Evolutionary conservation across 1,140 invertebrate species (phyloP).

Genomic region (Leucophenga varia): DNA sequence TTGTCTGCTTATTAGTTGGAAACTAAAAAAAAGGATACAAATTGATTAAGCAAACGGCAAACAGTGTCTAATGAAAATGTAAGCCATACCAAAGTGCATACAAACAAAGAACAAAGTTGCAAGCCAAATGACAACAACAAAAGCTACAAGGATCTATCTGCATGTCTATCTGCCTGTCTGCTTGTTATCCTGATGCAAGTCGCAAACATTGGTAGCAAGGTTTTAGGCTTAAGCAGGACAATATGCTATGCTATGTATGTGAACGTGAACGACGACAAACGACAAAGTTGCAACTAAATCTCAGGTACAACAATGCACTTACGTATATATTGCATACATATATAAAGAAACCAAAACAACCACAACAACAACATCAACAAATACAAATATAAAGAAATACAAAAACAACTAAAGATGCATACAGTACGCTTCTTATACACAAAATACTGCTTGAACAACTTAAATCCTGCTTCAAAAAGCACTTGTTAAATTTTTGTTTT

Average conservation of each 20-base stretch:
- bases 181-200: constrained; percentile 45
- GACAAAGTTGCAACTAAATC: not conserved
- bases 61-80: constrained; percentile 2
- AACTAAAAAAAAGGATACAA: too few relatives aligned
- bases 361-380: constrained; percentile 4
- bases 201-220: constrained; percentile 42
- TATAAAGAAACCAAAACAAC: too few relatives aligned
- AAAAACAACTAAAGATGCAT: too few relatives aligned
- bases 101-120: not conserved
- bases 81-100: not conserved
- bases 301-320: constrained; percentile 6
- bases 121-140: not conserved
- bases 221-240: constrained; percentile 41
- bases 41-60: constrained; percentile 1
- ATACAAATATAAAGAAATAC: too few relatives aligned
- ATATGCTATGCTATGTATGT: too few relatives aligned
- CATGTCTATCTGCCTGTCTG: constrained; percentile 10
- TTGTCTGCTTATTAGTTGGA: too few relatives aligned
- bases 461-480: constrained; percentile 24
- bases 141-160: not conserved
- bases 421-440: too few relatives aligned
- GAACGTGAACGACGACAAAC: constrained; percentile 7
- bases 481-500: constrained; percentile 13
- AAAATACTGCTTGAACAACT: constrained; percentile 19
- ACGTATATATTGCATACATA: too few relatives aligned